Evolutionary conservation across 2,888 invertebrate genomes (phyloP).

Genomic region (Anarsia innoxiella): DNA sequence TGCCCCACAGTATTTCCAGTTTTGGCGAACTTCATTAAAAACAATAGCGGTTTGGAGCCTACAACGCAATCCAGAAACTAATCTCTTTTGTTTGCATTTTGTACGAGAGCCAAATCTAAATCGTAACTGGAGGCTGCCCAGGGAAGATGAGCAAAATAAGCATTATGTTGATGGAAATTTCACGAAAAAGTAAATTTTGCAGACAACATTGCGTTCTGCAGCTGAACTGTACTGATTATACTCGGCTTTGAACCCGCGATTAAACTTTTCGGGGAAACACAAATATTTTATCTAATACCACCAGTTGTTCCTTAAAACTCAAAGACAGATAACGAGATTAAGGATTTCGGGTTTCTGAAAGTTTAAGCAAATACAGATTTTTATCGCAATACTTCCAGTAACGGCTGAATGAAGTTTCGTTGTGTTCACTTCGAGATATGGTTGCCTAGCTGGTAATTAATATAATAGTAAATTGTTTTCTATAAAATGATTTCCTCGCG

Average conservation of each 20-base stretch:
- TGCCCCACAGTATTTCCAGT: slow-evolving; percentile 16
- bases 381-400: too few relatives aligned
- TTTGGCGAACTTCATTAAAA: slow-evolving; percentile 42
- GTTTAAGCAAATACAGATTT: too few relatives aligned
- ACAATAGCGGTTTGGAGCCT: slow-evolving; percentile 36
- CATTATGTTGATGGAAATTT: slow-evolving; percentile 14
- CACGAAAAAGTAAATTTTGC: slow-evolving; percentile 15
- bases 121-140: slow-evolving; percentile 20
- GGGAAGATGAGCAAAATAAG: slow-evolving; percentile 17
- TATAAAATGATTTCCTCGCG: too few relatives aligned
- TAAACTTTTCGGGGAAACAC: slow-evolving; percentile 10
- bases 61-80: slow-evolving; percentile 49
- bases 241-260: slow-evolving; percentile 11
- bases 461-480: too few relatives aligned
- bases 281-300: too few relatives aligned
- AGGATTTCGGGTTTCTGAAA: too few relatives aligned
- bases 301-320: too few relatives aligned
- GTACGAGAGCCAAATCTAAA: slow-evolving; percentile 45
- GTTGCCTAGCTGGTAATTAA: too few relatives aligned
- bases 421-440: too few relatives aligned
- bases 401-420: too few relatives aligned
- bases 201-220: slow-evolving; percentile 6
- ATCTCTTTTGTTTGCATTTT: slow-evolving; percentile 59
- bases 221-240: slow-evolving; percentile 10
- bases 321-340: too few relatives aligned